phyloP scores from a whole-genome alignment of 2,888 invertebrate species.

The Platycnemis pennipes region DNA sequence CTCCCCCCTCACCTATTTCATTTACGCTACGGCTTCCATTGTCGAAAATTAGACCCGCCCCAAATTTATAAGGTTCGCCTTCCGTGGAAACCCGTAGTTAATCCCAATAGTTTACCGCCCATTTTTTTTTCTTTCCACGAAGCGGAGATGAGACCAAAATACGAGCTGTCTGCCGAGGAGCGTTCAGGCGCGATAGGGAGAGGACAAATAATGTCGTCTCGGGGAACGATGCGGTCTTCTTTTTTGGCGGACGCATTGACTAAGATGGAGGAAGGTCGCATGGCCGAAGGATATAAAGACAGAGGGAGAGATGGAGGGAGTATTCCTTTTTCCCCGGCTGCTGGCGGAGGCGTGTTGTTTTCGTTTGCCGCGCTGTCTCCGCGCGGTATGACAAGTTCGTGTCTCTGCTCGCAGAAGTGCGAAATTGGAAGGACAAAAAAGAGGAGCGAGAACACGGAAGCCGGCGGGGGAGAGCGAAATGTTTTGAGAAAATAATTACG shows the following conservation, averaged over 20 bases:
- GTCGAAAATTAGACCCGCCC: not conserved
- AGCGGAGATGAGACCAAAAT: not conserved
- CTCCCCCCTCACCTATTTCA: too few species aligned
- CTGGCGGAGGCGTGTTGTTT: not conserved
- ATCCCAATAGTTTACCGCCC: not conserved
- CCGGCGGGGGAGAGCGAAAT: not conserved
- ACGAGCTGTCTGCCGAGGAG: not conserved
- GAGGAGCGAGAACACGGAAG: constrained; percentile 2
- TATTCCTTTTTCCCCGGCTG: too few species aligned
- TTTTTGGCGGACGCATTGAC: not conserved
- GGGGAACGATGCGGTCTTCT: not conserved
- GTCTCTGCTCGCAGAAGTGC: constrained; percentile 47
- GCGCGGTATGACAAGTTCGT: not conserved
- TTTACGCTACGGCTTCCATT: too few species aligned
- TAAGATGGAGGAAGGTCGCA: not conserved
- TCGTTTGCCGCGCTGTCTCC: constrained; percentile 9
- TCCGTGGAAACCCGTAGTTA: not conserved
- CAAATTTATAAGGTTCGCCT: not conserved
- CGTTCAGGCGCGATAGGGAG: not conserved
- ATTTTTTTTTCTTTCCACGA: not conserved
- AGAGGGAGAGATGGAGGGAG: not conserved
- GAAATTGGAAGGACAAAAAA: constrained; percentile 28
- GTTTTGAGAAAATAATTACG: constrained; percentile 38
- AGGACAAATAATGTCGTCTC: not conserved
- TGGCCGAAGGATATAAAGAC: not conserved